Conservation (phyloP, 2,888 invertebrate species). For the Plebejus argus region DNA sequence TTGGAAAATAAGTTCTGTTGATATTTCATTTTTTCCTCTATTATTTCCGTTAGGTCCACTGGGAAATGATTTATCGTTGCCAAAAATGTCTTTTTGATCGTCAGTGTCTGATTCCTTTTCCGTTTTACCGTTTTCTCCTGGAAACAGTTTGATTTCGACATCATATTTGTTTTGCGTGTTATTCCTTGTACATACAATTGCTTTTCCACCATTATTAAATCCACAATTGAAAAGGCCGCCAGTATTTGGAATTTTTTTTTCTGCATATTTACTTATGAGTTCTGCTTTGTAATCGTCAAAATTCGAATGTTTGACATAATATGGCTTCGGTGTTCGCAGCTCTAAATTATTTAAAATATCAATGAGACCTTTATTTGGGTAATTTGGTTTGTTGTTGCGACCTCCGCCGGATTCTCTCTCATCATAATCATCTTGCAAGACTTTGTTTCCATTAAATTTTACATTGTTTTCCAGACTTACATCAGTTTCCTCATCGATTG, state of each 20-base stretch:
- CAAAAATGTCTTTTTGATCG: background rate
- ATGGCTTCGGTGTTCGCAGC: background rate
- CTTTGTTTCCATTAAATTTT: background rate
- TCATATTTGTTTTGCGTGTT: background rate
- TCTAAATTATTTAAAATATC: background rate
- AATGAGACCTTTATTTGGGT: background rate
- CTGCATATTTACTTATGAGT: background rate
- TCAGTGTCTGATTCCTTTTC: background rate
- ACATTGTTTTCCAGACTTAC: background rate
- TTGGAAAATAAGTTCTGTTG: background rate
- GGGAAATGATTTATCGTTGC: background rate
- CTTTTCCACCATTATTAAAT: background rate
- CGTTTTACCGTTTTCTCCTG: background rate
- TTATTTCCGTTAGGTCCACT: background rate
- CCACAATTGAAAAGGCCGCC: background rate
- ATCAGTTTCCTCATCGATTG: background rate
- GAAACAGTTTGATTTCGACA: background rate
- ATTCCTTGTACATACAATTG: background rate
- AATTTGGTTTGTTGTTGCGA: background rate
- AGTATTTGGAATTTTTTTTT: background rate
- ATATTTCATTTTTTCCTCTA: background rate
- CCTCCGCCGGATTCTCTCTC: background rate
- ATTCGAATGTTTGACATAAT: background rate
- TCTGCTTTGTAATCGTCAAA: background rate
- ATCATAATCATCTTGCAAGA: background rate